These are phyloP conservation scores for Varroa destructor DNA, from an alignment of 1,140 invertebrate species.

Conservation along the genomic window DNA sequence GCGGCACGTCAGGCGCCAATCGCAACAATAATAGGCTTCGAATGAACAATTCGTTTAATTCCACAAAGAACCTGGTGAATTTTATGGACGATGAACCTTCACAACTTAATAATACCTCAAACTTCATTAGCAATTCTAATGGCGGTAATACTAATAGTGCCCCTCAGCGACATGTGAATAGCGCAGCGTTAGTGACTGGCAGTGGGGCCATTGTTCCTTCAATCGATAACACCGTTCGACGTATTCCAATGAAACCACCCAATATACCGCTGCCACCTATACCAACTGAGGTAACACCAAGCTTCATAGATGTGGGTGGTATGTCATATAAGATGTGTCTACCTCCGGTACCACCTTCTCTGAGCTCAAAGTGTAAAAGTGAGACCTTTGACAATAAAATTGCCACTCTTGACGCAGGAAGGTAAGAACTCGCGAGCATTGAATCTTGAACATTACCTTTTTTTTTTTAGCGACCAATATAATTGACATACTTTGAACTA, in stretches of 20 bases:
- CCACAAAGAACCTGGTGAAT: slow-evolving; percentile 21
- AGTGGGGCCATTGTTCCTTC: neutral
- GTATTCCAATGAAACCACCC: slow-evolving; percentile 17
- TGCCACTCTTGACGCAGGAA: slow-evolving; percentile 12
- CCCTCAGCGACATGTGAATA: no score
- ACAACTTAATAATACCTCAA: neutral
- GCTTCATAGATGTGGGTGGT: neutral
- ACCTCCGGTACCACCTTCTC: no score
- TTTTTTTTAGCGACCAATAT: no score
- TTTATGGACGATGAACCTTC: slow-evolving; percentile 15
- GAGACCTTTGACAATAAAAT: slow-evolving; percentile 19
- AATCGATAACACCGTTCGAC: neutral
- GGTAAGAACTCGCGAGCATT: neutral
- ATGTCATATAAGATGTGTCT: no score
- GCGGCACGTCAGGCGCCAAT: no score
- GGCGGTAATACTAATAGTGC: no score
- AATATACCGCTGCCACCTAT: slow-evolving; percentile 23
- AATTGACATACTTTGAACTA: no score
- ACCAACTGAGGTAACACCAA: neutral
- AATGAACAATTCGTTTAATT: slow-evolving; percentile 19
- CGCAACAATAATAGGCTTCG: slow-evolving; percentile 1
- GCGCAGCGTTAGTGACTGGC: neutral
- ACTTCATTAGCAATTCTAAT: no score
- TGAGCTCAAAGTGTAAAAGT: neutral
- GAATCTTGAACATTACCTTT: no score